phyloP scores from a whole-genome alignment of 2,797 vertebrate genomes.

The Iguana delicatissima region DNA sequence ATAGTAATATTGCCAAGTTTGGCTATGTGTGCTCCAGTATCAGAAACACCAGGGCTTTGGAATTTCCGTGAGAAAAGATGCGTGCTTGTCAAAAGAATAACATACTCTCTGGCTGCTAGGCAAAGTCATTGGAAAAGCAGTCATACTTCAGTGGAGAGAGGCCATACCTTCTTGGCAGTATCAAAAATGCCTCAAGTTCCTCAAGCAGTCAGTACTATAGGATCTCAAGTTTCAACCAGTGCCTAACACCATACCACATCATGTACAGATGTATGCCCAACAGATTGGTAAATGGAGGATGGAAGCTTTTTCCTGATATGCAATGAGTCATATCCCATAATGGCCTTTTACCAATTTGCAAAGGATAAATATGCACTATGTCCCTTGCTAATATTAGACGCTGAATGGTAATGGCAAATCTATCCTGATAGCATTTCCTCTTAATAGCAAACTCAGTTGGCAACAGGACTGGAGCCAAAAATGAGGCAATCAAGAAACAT shows the following conservation, averaged over 20 bases:
- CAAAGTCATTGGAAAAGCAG: neutral
- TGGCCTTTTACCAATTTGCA: neutral
- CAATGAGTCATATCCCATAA: neutral
- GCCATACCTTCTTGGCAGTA: neutral
- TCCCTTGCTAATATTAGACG: neutral
- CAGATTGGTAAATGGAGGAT: neutral
- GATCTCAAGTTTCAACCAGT: neutral
- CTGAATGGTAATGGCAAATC: neutral
- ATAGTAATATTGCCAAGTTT: no score
- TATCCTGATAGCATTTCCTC: neutral
- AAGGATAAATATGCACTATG: neutral
- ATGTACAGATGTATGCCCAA: neutral
- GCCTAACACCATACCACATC: neutral
- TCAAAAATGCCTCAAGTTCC: conserved; percentile 40
- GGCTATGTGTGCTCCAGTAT: neutral
- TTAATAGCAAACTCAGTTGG: neutral
- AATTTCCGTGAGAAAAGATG: neutral
- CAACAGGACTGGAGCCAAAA: no score
- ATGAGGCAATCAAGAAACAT: no score
- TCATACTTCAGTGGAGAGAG: neutral
- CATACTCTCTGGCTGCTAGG: neutral
- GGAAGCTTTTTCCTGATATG: neutral
- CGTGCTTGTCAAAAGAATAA: neutral
- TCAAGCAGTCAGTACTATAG: neutral
- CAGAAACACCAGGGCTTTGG: no score